Evolutionary conservation across 2,113 vertebrate species (phyloP).

Genomic region (Cercocebus atys): DNA sequence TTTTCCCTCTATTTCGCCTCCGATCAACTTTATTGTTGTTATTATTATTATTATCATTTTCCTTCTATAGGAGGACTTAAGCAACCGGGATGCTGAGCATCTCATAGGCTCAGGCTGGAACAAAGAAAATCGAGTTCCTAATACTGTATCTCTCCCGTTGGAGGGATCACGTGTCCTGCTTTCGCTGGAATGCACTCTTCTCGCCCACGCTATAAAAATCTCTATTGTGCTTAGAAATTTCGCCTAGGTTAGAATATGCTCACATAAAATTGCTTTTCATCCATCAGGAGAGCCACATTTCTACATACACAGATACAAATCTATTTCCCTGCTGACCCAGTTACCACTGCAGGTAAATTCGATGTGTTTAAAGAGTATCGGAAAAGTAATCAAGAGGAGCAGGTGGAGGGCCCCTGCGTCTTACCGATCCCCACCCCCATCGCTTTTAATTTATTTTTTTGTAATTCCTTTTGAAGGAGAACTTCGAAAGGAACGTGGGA

Average conservation of each 20-base stretch:
- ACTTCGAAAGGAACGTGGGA: slow-evolving; percentile 67
- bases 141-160: slow-evolving; percentile 57
- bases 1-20: background rate
- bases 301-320: background rate
- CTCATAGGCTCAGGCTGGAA: slow-evolving; percentile 72
- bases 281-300: background rate
- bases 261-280: slow-evolving; percentile 12
- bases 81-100: slow-evolving; percentile 36
- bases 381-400: slow-evolving; percentile 45
- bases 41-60: background rate
- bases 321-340: slow-evolving; percentile 48
- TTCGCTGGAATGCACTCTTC: slow-evolving; percentile 65
- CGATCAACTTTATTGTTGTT: slow-evolving; percentile 34
- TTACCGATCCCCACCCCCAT: background rate
- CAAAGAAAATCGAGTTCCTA: slow-evolving; percentile 76
- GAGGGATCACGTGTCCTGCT: slow-evolving; percentile 71
- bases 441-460: background rate
- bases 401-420: background rate
- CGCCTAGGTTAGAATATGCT: slow-evolving; percentile 46
- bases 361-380: background rate
- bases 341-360: slow-evolving; percentile 57
- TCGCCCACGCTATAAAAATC: slow-evolving; percentile 73
- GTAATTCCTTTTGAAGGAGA: slow-evolving; percentile 44
- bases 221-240: slow-evolving; percentile 77
- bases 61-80: slow-evolving; percentile 3